Conservation (phyloP, 2,113 vertebrate species). For the Cebidichthys violaceus region DNA sequence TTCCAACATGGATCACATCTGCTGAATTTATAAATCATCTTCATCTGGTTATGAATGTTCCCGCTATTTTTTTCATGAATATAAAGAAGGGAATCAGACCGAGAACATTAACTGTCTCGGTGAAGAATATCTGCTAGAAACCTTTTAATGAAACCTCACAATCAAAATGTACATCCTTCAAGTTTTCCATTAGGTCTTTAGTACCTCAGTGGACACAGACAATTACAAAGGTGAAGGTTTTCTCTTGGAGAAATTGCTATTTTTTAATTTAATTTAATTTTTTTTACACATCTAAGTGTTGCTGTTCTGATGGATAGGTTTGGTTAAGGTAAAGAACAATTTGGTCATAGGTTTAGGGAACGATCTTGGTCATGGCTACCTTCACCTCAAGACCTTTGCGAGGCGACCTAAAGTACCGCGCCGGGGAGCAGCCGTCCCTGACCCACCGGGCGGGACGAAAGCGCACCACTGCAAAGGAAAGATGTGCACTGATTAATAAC, state of each 20-base stretch:
- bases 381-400: background rate
- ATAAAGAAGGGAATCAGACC: constrained; percentile 20
- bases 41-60: constrained; percentile 31
- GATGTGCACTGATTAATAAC: background rate
- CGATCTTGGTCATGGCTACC: background rate
- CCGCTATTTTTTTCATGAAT: constrained; percentile 18
- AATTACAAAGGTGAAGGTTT: too few species aligned
- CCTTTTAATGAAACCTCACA: background rate
- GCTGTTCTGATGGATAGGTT: background rate
- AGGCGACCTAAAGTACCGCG: background rate
- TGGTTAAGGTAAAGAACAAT: background rate
- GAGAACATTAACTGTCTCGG: constrained; percentile 16
- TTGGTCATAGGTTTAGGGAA: background rate
- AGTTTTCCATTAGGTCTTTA: background rate
- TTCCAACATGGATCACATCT: constrained; percentile 49
- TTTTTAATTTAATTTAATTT: too few species aligned
- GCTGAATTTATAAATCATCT: constrained; percentile 30
- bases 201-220: background rate
- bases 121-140: constrained; percentile 21
- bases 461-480: background rate
- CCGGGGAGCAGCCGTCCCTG: background rate
- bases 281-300: too few species aligned
- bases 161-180: background rate
- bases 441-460: background rate
- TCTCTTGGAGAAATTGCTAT: too few species aligned